Base-by-base conservation (phyloP, 2,113 vertebrate genomes). In the Chauna torquata region DNA sequence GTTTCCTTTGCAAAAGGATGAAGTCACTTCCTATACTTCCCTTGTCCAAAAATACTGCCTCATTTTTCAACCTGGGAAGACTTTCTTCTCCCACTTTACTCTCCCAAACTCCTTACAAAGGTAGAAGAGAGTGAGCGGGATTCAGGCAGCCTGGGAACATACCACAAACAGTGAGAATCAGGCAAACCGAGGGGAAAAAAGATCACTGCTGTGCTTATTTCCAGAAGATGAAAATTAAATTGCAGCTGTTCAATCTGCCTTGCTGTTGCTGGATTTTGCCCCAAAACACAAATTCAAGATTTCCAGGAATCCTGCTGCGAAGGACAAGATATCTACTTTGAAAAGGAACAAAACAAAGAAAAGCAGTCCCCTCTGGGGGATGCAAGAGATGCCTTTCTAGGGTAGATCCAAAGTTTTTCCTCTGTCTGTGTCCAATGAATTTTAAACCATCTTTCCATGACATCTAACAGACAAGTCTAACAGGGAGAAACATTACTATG, bases 401-500 rank as follows among this genome's bases (percentile, higher is more conserved):
- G 47, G 30, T 24, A 27, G 57, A 84, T 79, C n/a, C 65, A 72
- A 90, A 84, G 49, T 84, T 96, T 76, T 92, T 32, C 50, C 38
- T 86, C 90, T 80, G 84, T 85, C 61, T 87, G 32, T 11, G 19
- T 62, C 57, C 72, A 78, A 61, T 82, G 76, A 94, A 94, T 92
- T 96, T 95, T 79, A 94, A 96, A 94, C 83, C 1, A 1, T n/a
- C 50, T 77, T 82, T 72, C 47, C 27, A 91, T 72, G 82, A 57
- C 69, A 95, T 90, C 80, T 81, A 94, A 74, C 71, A 96, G 90
- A n/a, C 59, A 93, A 88, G n/a, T 74, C 61, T 82, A 74, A 70
- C 50, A 82, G 68, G 80, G 36, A 86, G 23, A 86, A 94, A 72
- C 27, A 90, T 86, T 28, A 72, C 61, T 32, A 12, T 69, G 52